Conservation (phyloP, 2,888 invertebrate genomes). For the Rhagium mordax region DNA sequence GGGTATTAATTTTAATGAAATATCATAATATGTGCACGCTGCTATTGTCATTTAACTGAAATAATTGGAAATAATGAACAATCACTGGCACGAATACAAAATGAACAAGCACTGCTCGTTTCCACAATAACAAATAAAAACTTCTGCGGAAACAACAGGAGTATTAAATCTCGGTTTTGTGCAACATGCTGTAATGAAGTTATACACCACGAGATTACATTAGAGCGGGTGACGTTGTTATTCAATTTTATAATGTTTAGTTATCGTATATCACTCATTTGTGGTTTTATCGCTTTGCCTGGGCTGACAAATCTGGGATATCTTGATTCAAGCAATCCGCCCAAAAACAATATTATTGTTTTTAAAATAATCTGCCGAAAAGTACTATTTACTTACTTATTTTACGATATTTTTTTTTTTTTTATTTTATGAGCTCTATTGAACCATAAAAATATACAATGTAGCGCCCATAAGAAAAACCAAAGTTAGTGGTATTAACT, state of each 20-base stretch:
- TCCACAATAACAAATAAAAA: slow-evolving; percentile 12
- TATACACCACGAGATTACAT: slow-evolving; percentile 17
- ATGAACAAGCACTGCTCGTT: not conserved
- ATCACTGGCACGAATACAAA: slow-evolving; percentile 2
- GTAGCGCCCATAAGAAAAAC: too few relatives aligned
- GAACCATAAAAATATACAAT: too few relatives aligned
- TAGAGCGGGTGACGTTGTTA: not conserved
- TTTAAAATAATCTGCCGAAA: too few relatives aligned
- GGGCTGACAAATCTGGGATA: not conserved
- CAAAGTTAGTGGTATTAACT: too few relatives aligned
- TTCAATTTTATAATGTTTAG: slow-evolving; percentile 11
- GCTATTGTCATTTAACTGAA: slow-evolving; percentile 27
- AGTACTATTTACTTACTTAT: too few relatives aligned
- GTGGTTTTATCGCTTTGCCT: not conserved
- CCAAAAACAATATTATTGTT: too few relatives aligned
- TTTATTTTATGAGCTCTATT: too few relatives aligned
- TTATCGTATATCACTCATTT: slow-evolving; percentile 1
- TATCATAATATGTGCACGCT: slow-evolving; percentile 15
- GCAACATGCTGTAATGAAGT: slow-evolving; percentile 23
- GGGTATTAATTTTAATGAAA: slow-evolving; percentile 36
- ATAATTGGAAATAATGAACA: slow-evolving; percentile 31
- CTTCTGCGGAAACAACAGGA: slow-evolving; percentile 16
- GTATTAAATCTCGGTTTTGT: slow-evolving; percentile 26
- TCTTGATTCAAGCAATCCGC: too few relatives aligned
- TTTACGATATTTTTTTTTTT: too few relatives aligned